A percentile compares a stretch with the other conserved stretches of the same genome.
Conservation (phyloP, 2,797 vertebrate species). For the Pipistrellus kuhlii region DNA sequence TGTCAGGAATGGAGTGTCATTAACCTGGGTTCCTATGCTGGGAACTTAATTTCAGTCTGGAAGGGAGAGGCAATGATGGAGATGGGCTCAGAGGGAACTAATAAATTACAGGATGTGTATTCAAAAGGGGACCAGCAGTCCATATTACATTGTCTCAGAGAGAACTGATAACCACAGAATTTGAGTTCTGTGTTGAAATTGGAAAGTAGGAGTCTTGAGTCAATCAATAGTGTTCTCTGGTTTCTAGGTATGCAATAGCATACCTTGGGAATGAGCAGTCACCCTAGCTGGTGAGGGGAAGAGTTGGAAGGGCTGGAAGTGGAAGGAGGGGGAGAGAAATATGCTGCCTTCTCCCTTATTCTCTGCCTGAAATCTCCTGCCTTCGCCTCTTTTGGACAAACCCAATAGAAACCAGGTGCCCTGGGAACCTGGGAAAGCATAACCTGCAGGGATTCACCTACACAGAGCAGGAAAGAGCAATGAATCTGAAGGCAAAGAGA, state of each 20-base stretch:
- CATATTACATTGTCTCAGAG: background rate
- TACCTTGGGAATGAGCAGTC: background rate
- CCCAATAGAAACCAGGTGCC: background rate
- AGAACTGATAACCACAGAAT: background rate
- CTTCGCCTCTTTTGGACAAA: background rate
- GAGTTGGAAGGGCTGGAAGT: background rate
- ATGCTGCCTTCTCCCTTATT: background rate
- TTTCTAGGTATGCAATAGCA: background rate
- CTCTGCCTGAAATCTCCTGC: background rate
- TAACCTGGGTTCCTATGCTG: background rate
- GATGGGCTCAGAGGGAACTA: background rate
- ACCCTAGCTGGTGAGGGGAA: no score
- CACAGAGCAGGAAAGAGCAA: background rate
- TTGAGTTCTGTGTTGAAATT: background rate
- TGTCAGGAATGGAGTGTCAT: background rate
- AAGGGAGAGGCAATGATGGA: background rate
- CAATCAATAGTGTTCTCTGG: background rate
- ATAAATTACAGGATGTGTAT: background rate
- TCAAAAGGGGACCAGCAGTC: background rate
- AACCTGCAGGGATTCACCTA: background rate
- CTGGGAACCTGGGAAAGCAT: background rate
- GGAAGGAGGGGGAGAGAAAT: background rate
- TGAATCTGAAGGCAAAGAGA: background rate
- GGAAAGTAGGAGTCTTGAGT: background rate
- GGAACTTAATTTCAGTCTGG: conserved; percentile 13